Base-by-base conservation (phyloP, 2,113 vertebrate species). In the Zosterops japonicus region DNA sequence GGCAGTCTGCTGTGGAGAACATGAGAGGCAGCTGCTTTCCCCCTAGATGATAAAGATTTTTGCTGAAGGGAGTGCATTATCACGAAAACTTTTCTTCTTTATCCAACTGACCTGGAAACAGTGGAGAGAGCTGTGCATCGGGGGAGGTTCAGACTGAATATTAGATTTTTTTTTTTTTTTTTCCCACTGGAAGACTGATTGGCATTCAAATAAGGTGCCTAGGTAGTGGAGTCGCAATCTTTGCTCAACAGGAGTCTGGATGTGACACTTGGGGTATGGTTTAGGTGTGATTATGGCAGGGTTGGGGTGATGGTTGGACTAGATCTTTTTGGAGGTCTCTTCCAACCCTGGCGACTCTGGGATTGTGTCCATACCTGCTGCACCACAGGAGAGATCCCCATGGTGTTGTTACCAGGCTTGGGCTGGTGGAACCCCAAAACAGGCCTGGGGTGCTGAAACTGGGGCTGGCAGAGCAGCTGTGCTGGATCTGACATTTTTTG, bases 291-390 rank as follows among this genome's bases (percentile, higher is more conserved):
- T 55, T 33, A 20, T 41, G 63, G 55, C 12, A 12, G n/a, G 64
- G 5, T 19, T 49, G 63, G 12, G 14, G 2, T 56, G 25, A 4
- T 42, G 21, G 31, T 20, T 56, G 27, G 41, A 14, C 2, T 49
- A 20, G 35, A 23, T 33, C 42, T 49, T 49, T 18, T 31, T 60
- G n/a, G 41, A 27, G n/a, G 25, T 56, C 55, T 49, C 63, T 63
- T 56, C 63, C 41, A 42, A 0, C 15, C 10, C 22, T 42, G 56
- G 8, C 69, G 29, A 11, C 63, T 31, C 44, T 3, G 4, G 41
- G 55, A 11, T 10, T 69, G 25, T 63, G 20, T 21, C 50, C 5
- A 0, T 1, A 1, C 8, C 19, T 5, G 1, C 0, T 22, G 5
- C 7, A 15, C 16, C 7, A 5, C 4, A 5, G 55, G 41, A 77